These are phyloP conservation scores for Kradibia gibbosae DNA, from an alignment of 1,140 invertebrate species.

Conservation along the genomic window DNA sequence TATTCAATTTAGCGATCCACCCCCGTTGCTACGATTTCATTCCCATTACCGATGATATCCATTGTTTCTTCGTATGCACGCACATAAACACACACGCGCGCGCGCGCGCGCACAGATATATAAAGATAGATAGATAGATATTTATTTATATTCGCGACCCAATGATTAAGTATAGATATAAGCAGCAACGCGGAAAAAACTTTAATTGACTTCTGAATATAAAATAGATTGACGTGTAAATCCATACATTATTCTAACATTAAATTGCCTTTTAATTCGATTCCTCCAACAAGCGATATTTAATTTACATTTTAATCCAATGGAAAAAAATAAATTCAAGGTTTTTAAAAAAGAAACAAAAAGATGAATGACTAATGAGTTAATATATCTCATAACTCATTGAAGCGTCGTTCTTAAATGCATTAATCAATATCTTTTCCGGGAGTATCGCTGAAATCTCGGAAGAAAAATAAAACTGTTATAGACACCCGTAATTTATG, in stretches of 20 bases:
- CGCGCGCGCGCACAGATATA: too few species aligned
- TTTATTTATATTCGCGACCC: too few species aligned
- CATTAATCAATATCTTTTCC: not conserved
- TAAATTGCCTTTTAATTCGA: not conserved
- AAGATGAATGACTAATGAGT: too few species aligned
- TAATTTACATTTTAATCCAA: not conserved
- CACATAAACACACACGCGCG: too few species aligned
- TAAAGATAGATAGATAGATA: too few species aligned
- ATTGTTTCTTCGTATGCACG: not conserved
- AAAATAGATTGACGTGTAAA: not conserved
- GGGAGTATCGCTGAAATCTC: not conserved
- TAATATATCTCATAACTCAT: too few species aligned
- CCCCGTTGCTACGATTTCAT: not conserved
- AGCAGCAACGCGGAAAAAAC: not conserved
- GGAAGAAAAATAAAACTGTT: too few species aligned
- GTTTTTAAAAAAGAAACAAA: not conserved
- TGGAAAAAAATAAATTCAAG: not conserved
- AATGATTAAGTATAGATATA: not conserved
- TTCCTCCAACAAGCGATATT: not conserved
- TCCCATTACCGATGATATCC: not conserved
- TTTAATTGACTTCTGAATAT: not conserved
- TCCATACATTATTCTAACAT: not conserved
- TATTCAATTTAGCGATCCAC: not conserved
- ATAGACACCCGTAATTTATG: too few species aligned
- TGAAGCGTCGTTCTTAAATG: not conserved